These are phyloP conservation scores for Polydesmus complanatus DNA, from an alignment of 2,888 invertebrate species.

Conservation along the genomic window DNA sequence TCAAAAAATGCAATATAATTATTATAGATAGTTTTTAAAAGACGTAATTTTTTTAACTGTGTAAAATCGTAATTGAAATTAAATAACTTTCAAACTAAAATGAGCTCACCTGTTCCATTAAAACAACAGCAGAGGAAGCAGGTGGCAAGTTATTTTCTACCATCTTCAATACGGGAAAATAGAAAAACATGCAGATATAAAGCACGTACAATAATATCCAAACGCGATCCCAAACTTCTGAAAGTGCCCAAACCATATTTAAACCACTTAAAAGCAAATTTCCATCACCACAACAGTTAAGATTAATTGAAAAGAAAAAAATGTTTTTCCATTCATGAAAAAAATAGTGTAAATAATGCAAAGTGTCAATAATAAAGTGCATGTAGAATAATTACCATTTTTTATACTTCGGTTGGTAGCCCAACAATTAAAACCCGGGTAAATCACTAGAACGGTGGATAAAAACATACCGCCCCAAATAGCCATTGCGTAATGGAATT, in stretches of 20 bases:
- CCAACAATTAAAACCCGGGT: conserved; percentile 37
- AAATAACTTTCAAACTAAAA: neutral
- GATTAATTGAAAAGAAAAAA: neutral
- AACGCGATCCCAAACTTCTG: conserved; percentile 27
- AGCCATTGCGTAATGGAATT: conserved; percentile 42
- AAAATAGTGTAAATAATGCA: neutral
- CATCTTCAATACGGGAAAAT: conserved; percentile 34
- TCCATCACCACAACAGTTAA: neutral
- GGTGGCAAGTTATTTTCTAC: conserved; percentile 39
- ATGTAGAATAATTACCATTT: conserved; percentile 20
- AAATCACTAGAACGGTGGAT: conserved; percentile 33
- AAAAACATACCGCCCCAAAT: conserved; percentile 41
- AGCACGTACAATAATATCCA: conserved; percentile 28
- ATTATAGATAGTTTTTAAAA: too few species aligned
- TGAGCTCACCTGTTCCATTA: conserved; percentile 44
- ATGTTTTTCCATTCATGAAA: neutral
- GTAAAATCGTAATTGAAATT: neutral
- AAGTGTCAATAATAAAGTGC: neutral
- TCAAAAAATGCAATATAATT: conserved; percentile 1
- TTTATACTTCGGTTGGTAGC: conserved; percentile 24
- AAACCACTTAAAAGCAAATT: neutral
- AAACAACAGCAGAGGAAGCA: conserved; percentile 41
- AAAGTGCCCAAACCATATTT: conserved; percentile 17
- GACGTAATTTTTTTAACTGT: conserved; percentile 7
- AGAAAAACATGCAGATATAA: conserved; percentile 30